Base-by-base conservation (phyloP, 2,113 vertebrate genomes). In the Scolopax mira region DNA sequence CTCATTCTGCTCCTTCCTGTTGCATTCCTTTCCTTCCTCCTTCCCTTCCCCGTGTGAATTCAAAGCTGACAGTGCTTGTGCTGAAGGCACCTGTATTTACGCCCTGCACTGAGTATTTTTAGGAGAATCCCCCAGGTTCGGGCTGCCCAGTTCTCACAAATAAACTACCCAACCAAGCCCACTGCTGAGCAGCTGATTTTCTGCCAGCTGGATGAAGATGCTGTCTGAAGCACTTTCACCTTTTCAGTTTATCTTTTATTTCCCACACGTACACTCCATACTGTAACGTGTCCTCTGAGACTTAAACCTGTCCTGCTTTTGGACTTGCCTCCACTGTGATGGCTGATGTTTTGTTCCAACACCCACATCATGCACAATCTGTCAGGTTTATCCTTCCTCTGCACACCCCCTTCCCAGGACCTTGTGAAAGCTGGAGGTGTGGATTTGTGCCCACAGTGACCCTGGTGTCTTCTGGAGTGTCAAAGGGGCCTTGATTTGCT, bases 231-330 rank as follows among this genome's bases (percentile, higher is more conserved):
- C 61, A 60, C 70, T 83, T 97, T 88, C 69, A 31, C 75, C 71
- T 78, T 85, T 62, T 28, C 49, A 28, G 73, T 67, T 94, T 58
- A 16, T 88, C 48, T 70, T 93, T 94, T 79, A 94, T 93, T 96
- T 95, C 88, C 84, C 90, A 65, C 7, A 1, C 3, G 33, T 31
- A 4, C 8, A 3, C 35, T 88, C 48, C 3, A 2, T 13, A 71
- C 55, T 18, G 11, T 11, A 52, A 18, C 3, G 1, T 5, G 4
- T 65, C 44, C 91, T 91, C 81, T 86, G 81, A 58, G 80, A 64
- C 39, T 69, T 72, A 66, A 89, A 79, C 33, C 67, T 70, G 33
- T 15, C 85, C 79, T 81, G 80, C 15, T 42, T 33, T 65, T 18
- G 10, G 70, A 65, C 41, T 37, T 67, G 8, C 28, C 25, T 66